Percentiles rank a stretch among this genome's conserved stretches.
phyloP scores from a whole-genome alignment of 2,113 vertebrate species.

The Capreolus pygargus region DNA sequence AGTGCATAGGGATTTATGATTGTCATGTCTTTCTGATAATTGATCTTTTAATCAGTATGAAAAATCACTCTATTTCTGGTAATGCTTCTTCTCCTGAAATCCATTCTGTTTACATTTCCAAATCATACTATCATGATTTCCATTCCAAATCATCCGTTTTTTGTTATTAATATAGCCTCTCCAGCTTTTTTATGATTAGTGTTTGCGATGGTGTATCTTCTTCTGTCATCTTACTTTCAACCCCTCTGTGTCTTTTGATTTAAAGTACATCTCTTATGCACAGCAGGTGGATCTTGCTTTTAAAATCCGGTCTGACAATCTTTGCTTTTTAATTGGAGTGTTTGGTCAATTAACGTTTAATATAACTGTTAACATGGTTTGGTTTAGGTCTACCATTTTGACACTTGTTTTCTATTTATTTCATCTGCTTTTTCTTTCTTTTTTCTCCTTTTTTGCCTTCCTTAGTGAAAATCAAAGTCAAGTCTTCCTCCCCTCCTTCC shows the following conservation, averaged over 20 bases:
- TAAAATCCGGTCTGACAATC: not conserved
- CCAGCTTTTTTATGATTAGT: not conserved
- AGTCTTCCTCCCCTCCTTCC: not conserved
- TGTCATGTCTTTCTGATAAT: not conserved
- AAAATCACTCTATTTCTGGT: not conserved
- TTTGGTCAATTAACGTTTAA: slow-evolving; percentile 16
- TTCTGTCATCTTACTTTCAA: not conserved
- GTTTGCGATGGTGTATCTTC: not conserved
- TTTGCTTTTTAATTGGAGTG: not conserved
- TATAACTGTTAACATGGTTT: not conserved
- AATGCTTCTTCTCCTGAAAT: not conserved
- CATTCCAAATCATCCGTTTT: not conserved
- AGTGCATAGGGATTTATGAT: not conserved
- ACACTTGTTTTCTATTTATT: not conserved
- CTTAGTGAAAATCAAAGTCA: not conserved
- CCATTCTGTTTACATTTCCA: not conserved
- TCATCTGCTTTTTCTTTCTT: not conserved
- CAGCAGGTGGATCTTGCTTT: not conserved
- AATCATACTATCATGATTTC: not conserved
- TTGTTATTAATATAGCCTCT: not conserved
- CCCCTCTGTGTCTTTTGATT: not conserved
- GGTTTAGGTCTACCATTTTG: not conserved
- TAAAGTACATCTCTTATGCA: not conserved
- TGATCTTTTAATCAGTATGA: not conserved
- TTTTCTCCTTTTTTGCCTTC: not conserved